phyloP scores from a whole-genome alignment of 2,113 vertebrate species.

The Xiphophorus couchianus region DNA sequence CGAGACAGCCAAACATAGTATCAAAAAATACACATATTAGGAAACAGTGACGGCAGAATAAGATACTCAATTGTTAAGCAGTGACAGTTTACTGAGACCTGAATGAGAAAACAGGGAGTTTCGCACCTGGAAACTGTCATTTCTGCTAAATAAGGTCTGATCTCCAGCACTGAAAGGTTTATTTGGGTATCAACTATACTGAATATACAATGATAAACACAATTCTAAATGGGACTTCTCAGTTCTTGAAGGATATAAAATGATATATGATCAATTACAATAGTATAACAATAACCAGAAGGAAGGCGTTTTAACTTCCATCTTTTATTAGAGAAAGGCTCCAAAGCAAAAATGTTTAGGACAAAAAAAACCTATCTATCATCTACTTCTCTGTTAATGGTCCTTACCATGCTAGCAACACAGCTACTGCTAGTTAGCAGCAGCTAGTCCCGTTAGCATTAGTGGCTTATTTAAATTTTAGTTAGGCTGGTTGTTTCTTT shows the following conservation, averaged over 20 bases:
- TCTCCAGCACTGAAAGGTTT: not conserved
- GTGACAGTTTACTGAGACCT: slow-evolving; percentile 34
- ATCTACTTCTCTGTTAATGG: no score
- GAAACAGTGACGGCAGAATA: slow-evolving; percentile 20
- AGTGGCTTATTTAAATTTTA: no score
- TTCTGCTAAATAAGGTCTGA: not conserved
- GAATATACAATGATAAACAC: not conserved
- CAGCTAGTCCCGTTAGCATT: no score
- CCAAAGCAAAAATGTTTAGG: no score
- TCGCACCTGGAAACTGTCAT: slow-evolving; percentile 24
- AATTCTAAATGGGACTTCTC: no score
- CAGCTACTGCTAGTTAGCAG: no score
- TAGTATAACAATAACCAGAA: not conserved
- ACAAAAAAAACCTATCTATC: no score
- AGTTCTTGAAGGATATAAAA: not conserved
- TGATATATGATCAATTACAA: not conserved
- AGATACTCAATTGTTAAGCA: slow-evolving; percentile 15
- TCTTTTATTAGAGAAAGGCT: no score
- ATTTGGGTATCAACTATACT: not conserved
- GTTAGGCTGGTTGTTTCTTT: no score
- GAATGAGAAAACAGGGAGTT: slow-evolving; percentile 21
- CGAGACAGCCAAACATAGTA: not conserved
- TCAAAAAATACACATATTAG: not conserved
- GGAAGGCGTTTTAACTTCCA: no score
- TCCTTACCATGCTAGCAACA: no score